Base-by-base conservation (phyloP, 2,888 invertebrate genomes). In the Tachystola acroxantha region DNA sequence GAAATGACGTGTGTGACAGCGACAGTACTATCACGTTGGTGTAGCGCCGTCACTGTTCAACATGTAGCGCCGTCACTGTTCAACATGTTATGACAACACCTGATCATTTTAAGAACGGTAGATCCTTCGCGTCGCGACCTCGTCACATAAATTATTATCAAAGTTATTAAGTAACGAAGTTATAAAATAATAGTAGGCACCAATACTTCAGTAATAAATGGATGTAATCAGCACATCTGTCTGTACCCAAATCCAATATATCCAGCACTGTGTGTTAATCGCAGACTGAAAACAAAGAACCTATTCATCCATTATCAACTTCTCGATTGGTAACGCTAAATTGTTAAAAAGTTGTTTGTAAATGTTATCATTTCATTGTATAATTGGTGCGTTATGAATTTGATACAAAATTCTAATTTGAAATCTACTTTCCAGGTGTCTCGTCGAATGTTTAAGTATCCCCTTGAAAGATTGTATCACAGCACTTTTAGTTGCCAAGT, bases 391-490 rank as follows among this genome's bases (percentile, higher is more conserved):
- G 64, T 57, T 64, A 42, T 54, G 38, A 67, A 77, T 77, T 66
- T 81, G 78, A 79, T 64, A 65, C 81, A 84, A 77, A 86, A 85
- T 77, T 86, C 85, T 86, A 86, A 86, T 86, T 80, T 79, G 76
- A 79, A 72, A 71, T 85, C 85, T 86, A 85, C 75, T 85, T 86
- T 85, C 62, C 86, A 86, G 86, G 86, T 86, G 80, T 78, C 69
- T 79, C 85, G 86, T 71, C 84, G 85, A 82, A 62, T 70, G 66
- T 81, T 84, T 84, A 79, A 80, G 79, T 81, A 80, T 76, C 72
- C 77, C 74, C 74, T 74, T 66, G 65, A 78, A 73, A 69, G 64
- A 78, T 71, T 70, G 61, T 70, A 74, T 80, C 79, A 81, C 79
- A 73, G 78, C 85, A 82, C 80, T 66, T 72, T 24, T 33, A 70